Base-by-base conservation (phyloP, 2,797 vertebrate genomes). In the Lacerta viridis region DNA sequence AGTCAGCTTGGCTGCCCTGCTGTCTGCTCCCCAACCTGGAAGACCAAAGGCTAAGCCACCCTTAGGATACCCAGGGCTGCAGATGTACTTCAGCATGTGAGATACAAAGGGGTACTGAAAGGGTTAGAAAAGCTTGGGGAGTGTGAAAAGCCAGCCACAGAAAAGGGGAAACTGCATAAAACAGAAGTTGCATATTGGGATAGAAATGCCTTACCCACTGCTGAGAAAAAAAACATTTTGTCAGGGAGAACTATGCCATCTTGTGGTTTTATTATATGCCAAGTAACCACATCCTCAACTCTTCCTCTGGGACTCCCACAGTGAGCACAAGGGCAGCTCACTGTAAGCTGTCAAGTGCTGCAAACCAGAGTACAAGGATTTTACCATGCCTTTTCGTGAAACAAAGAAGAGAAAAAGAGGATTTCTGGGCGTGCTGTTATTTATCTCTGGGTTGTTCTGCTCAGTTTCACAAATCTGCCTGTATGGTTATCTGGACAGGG, bases 231-330 rank as follows among this genome's bases (percentile, higher is more conserved):
- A 59, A 41, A 1, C 0, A 0, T n/a, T 91, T 84, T 43, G 17
- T n/a, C 23, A 68, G 8, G 87, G 88, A 71, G 59, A 33, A 80
- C 23, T 84, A 6, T 89, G 89, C 87, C 91, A 89, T 83, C 86
- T 89, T 76, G 84, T 92, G 89, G 72, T 83, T 90, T 64, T 86
- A 41, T 50, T 59, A 27, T 75, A 85, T 41, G 61, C 64, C 74
- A 1, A 68, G 80, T 7, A 39, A 27, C 77, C 86, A 39, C 33
- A 2, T 84, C 43, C 41, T 81, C 15, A 15, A 69, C 69, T 85
- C 59, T 79, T 80, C 83, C 69, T 84, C 17, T 4, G 25, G 36
- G 15, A 36, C 33, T 87, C 23, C 76, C 75, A 50, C 43, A 55
- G 1, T 61, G 59, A 86, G 36, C 10, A 71, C 59, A 36, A 27